Evolutionary conservation across 1,140 invertebrate genomes (phyloP), one percentile per base, ranked within the genome.

Genomic region (Lutraria rhynchaena): DNA sequence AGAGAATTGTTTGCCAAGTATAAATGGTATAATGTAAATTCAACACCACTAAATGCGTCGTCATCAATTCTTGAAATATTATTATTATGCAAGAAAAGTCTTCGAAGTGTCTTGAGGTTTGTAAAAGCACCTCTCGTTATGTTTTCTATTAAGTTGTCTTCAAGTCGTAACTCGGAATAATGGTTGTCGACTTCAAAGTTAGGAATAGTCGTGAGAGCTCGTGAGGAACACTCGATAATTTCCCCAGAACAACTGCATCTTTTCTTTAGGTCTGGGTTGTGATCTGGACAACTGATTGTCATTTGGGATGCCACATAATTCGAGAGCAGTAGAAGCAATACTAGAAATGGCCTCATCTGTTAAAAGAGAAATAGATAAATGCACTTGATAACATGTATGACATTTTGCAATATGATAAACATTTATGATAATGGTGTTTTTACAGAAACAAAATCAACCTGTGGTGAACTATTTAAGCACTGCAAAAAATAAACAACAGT

Each of bases 241-340:
- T 37, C 35, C 0, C 9, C 19, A 7, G 78, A 37, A 29, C 78
- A 81, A 22, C 46, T 74, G 33, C 78, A 81, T 31, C 44, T 13
- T 1, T 1, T 27, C n/a, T 0, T 35, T 3, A 17, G 61, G 27
- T 65, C 37, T 11, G 61, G 35, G 27, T 65, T 65, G 0, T 1
- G 5, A 19, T 67, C 41, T 17, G 75, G 75, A 57, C 75, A 78
- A n/a, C n/a, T n/a, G n/a, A n/a, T n/a, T n/a, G n/a, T n/a, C n/a
- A n/a, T n/a, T n/a, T n/a, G n/a, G n/a, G n/a, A n/a, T n/a, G n/a
- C n/a, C n/a, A n/a, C n/a, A n/a, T n/a, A n/a, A n/a, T n/a, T n/a
- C n/a, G 4, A 17, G 13, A 3, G 0, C 37, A 41, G 37, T 7
- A 41, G 37, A 41, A 5, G 15, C 37, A 41, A 15, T 41, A 15